Conservation (phyloP, 2,113 vertebrate species). For the Elephas maximus region DNA sequence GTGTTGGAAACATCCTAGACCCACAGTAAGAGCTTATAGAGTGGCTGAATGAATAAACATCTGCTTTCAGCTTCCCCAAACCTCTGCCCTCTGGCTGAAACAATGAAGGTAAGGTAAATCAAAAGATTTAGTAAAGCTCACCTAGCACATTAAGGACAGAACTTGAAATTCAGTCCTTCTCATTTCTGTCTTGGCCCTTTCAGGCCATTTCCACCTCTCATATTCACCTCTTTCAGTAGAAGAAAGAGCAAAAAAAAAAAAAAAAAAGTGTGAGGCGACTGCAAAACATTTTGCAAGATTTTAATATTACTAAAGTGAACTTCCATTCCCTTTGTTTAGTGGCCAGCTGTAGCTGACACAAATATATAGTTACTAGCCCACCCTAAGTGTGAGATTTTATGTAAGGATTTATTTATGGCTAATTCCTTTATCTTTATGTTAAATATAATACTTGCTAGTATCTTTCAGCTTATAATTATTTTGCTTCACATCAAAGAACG, state of each 20-base stretch:
- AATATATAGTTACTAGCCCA: conserved; percentile 69
- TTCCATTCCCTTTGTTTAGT: conserved; percentile 71
- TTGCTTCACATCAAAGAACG: conserved; percentile 81
- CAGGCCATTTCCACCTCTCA: conserved; percentile 27
- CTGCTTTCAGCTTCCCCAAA: not conserved
- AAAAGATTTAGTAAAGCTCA: conserved; percentile 18
- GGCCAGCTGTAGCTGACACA: conserved; percentile 78
- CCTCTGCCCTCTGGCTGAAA: not conserved
- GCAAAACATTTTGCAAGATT: conserved; percentile 76
- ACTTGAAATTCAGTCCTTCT: not conserved
- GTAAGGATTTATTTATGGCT: conserved; percentile 78
- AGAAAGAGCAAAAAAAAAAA: conserved; percentile 21
- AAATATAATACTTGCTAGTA: conserved; percentile 66
- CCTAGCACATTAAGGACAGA: not conserved
- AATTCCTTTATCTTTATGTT: conserved; percentile 82
- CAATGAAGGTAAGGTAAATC: conserved; percentile 4
- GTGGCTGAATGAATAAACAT: not conserved
- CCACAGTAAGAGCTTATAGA: not conserved
- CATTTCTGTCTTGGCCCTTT: conserved; percentile 11
- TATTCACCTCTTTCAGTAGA: not conserved
- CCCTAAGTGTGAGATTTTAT: conserved; percentile 66
- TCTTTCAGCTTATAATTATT: conserved; percentile 79
- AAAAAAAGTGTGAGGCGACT: conserved; percentile 46
- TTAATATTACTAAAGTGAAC: conserved; percentile 74
- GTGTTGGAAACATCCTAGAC: not conserved